phyloP scores from a whole-genome alignment of 2,113 vertebrate species.

The Ceyx margarethae region DNA sequence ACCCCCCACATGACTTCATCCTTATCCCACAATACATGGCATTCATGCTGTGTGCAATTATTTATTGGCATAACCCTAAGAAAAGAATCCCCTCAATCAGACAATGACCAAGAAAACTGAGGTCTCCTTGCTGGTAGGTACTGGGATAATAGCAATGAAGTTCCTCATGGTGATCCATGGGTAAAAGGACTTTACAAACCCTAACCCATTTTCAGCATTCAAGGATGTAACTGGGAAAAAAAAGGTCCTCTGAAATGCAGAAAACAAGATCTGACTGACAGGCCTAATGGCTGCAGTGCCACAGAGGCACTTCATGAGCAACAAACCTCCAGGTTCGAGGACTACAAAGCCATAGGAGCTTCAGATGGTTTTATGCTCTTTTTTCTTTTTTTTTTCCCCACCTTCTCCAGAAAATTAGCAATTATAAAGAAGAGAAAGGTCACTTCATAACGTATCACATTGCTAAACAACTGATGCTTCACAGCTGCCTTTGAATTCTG shows the following conservation, averaged over 20 bases:
- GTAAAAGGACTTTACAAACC: background rate
- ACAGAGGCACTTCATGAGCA: background rate
- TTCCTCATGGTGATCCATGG: background rate
- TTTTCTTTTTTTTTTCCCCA: no score
- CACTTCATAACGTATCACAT: background rate
- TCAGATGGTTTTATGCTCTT: background rate
- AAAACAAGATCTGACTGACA: conserved; percentile 13
- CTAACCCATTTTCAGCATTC: background rate
- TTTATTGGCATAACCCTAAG: background rate
- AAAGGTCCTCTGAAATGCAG: background rate
- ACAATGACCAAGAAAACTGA: background rate
- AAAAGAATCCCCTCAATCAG: background rate
- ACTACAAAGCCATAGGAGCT: background rate
- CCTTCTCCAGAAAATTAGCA: background rate
- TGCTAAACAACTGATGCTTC: background rate
- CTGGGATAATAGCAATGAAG: background rate
- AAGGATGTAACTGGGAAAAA: background rate
- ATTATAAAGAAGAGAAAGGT: background rate
- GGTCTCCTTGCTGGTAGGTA: background rate
- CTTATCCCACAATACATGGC: accelerated
- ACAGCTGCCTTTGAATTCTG: background rate
- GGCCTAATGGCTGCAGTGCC: background rate
- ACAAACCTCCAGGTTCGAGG: background rate
- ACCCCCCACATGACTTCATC: accelerated
- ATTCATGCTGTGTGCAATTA: accelerated